phyloP scores from a whole-genome alignment of 2,797 vertebrate genomes.

The Calcarius lapponicus region DNA sequence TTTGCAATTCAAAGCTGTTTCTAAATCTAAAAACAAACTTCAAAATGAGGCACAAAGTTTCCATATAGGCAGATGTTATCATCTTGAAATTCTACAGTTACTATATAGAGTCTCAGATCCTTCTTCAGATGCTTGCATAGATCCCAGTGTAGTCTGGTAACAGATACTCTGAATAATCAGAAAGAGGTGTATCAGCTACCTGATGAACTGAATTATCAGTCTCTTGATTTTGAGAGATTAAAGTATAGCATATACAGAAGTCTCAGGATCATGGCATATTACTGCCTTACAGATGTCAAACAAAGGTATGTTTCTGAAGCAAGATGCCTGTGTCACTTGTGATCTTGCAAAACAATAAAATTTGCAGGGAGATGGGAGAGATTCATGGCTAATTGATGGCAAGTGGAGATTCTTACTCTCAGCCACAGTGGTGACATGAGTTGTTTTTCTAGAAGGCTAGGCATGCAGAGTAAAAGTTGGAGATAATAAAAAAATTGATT shows the following conservation, averaged over 20 bases:
- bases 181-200: constrained; percentile 55
- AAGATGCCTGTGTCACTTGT: accelerated
- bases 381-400: neutral
- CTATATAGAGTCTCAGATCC: constrained; percentile 61
- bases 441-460: neutral
- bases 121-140: constrained; percentile 64
- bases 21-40: constrained; percentile 56
- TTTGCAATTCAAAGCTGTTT: constrained; percentile 62
- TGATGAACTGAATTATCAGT: constrained; percentile 28
- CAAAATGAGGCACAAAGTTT: constrained; percentile 60
- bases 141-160: constrained; percentile 35
- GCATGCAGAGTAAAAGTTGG: neutral
- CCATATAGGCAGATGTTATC: constrained; percentile 68
- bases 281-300: neutral
- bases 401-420: neutral
- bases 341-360: neutral
- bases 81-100: constrained; percentile 65
- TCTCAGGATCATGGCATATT: neutral
- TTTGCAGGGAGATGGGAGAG: neutral
- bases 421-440: neutral
- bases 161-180: constrained; percentile 61
- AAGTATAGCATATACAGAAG: neutral
- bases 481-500: neutral
- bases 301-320: neutral
- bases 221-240: constrained; percentile 44